These are phyloP conservation scores for Selenia dentaria DNA, from an alignment of 2,888 invertebrate genomes.

Conservation along the genomic window DNA sequence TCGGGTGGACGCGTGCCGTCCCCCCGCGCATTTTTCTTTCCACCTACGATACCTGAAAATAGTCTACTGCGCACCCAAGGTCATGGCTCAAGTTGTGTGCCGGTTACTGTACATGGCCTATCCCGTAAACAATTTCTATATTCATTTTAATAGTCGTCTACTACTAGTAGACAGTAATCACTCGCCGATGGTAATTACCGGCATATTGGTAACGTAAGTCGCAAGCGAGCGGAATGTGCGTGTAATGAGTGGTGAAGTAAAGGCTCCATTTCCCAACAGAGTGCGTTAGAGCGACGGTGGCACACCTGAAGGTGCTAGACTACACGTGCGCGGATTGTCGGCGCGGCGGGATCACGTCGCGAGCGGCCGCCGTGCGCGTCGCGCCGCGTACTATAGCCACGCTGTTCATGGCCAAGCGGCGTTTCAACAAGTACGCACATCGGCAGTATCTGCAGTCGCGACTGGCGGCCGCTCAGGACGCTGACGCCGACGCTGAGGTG, in stretches of 20 bases:
- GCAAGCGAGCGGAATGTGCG: constrained; percentile 1
- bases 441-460: constrained; percentile 72
- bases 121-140: too few species aligned
- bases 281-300: constrained; percentile 76
- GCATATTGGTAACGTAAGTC: not conserved
- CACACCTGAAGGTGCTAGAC: constrained; percentile 71
- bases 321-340: constrained; percentile 80
- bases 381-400: constrained; percentile 81
- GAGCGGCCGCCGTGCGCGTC: constrained; percentile 75
- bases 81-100: too few species aligned
- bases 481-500: constrained; percentile 28
- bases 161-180: too few species aligned
- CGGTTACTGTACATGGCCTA: too few species aligned
- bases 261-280: constrained; percentile 65
- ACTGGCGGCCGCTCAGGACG: constrained; percentile 30
- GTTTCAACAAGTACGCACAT: constrained; percentile 83
- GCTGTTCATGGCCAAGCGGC: constrained; percentile 81
- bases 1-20: too few species aligned
- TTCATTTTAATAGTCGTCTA: too few species aligned
- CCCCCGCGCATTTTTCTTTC: too few species aligned
- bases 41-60: too few species aligned
- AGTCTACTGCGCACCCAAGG: too few species aligned
- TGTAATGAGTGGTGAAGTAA: too few species aligned
- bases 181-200: too few species aligned
- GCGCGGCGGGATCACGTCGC: constrained; percentile 79